Percentiles rank a stretch among this genome's conserved stretches.
These are phyloP conservation scores for Nyctalus aviator DNA, from an alignment of 2,797 vertebrate species.

Conservation along the genomic window DNA sequence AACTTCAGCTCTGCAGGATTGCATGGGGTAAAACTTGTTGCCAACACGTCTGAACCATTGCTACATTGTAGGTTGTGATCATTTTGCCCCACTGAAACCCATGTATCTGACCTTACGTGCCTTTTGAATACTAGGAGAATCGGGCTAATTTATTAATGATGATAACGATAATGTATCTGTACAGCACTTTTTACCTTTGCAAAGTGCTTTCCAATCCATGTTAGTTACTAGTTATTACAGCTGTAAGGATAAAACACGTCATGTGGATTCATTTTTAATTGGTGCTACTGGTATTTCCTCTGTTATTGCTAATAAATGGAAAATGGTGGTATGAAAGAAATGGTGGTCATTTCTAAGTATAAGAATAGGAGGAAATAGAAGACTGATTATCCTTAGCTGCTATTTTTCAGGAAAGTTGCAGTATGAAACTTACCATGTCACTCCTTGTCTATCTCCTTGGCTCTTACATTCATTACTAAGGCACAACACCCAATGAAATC, in stretches of 20 bases:
- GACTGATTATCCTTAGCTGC: slow-evolving; percentile 1
- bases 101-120: slow-evolving; percentile 85
- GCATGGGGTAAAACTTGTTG: slow-evolving; percentile 83
- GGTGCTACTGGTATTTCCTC: slow-evolving; percentile 85
- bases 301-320: slow-evolving; percentile 85
- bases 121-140: slow-evolving; percentile 85
- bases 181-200: slow-evolving; percentile 82
- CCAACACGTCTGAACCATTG: slow-evolving; percentile 81
- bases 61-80: slow-evolving; percentile 82
- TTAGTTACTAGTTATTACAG: slow-evolving; percentile 85
- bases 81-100: slow-evolving; percentile 84
- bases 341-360: slow-evolving; percentile 83
- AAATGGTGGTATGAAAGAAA: slow-evolving; percentile 83
- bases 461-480: slow-evolving; percentile 40
- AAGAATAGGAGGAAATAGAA: slow-evolving; percentile 69
- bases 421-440: neutral
- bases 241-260: slow-evolving; percentile 83
- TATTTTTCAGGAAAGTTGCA: slow-evolving; percentile 6
- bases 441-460: neutral
- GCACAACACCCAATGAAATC: neutral
- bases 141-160: slow-evolving; percentile 83
- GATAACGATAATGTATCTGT: slow-evolving; percentile 81
- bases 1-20: slow-evolving; percentile 84
- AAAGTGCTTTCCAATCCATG: slow-evolving; percentile 84
- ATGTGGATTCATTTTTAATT: slow-evolving; percentile 85